Evolutionary conservation across 2,888 invertebrate genomes (phyloP).

Genomic region (Mactromeris polynyma): DNA sequence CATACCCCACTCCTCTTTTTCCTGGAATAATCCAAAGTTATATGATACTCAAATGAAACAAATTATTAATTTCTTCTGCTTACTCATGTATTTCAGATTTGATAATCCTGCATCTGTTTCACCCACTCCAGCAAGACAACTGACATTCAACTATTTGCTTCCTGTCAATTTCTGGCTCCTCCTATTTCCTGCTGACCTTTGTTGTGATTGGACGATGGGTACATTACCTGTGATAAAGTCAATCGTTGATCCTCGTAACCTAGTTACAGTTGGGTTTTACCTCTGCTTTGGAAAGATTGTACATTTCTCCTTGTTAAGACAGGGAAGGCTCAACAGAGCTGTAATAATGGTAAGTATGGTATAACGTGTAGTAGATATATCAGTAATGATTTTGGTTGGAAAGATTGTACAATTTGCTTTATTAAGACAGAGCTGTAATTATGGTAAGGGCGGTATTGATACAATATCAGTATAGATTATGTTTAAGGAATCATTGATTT

Average conservation of each 20-base stretch:
- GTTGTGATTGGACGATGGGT: slow-evolving; percentile 99
- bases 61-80: no score
- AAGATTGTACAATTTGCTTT: no score
- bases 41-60: no score
- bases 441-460: no score
- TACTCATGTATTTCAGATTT: slow-evolving; percentile 90
- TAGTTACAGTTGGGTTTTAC: slow-evolving; percentile 92
- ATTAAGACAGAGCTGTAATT: no score
- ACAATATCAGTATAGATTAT: no score
- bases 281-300: slow-evolving; percentile 86
- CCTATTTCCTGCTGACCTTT: slow-evolving; percentile 95
- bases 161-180: slow-evolving; percentile 96
- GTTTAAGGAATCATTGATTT: no score
- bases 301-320: slow-evolving; percentile 75
- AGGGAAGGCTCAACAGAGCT: slow-evolving; percentile 88
- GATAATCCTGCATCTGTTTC: slow-evolving; percentile 99
- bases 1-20: no score
- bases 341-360: slow-evolving; percentile 90
- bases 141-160: slow-evolving; percentile 97
- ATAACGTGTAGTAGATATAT: no score
- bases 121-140: slow-evolving; percentile 93
- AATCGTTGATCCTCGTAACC: slow-evolving; percentile 93
- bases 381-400: no score
- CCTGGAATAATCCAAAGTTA: no score
- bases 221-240: slow-evolving; percentile 95